Percentiles rank a stretch among this genome's conserved stretches.
Evolutionary conservation across 2,797 vertebrate species (phyloP).

Genomic region (Lithobates sylvaticus): DNA sequence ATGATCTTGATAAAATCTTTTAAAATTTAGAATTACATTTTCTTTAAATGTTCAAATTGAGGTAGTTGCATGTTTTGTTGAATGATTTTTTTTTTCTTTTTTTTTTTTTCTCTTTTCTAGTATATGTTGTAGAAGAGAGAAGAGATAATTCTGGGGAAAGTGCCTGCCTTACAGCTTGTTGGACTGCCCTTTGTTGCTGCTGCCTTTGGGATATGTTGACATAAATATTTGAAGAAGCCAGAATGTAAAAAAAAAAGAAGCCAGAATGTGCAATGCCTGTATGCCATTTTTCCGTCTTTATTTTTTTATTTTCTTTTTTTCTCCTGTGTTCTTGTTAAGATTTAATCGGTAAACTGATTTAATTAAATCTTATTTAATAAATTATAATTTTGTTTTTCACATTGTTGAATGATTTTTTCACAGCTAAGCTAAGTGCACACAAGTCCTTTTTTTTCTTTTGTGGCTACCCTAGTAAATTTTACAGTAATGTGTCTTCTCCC

Average conservation of each 20-base stretch:
- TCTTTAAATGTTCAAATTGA: too few relatives aligned
- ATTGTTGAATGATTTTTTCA: not conserved
- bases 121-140: constrained; percentile 93
- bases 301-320: constrained; percentile 1
- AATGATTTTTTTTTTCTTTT: not conserved
- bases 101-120: constrained; percentile 70
- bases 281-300: not conserved
- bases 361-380: too few relatives aligned
- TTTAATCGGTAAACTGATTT: too few relatives aligned
- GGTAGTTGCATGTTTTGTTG: not conserved
- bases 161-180: constrained; percentile 85
- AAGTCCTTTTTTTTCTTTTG: not conserved
- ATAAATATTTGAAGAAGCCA: constrained; percentile 68
- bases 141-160: constrained; percentile 84
- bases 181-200: constrained; percentile 91
- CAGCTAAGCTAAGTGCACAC: constrained; percentile 1
- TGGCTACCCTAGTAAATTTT: too few relatives aligned
- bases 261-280: constrained; percentile 11
- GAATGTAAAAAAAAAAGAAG: not conserved
- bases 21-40: too few relatives aligned
- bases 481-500: not conserved
- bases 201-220: constrained; percentile 93
- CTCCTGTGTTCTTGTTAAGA: not conserved
- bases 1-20: too few relatives aligned
- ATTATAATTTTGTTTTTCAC: not conserved